Conservation (phyloP, 1,140 invertebrate species). For the Eurosta solidaginis region DNA sequence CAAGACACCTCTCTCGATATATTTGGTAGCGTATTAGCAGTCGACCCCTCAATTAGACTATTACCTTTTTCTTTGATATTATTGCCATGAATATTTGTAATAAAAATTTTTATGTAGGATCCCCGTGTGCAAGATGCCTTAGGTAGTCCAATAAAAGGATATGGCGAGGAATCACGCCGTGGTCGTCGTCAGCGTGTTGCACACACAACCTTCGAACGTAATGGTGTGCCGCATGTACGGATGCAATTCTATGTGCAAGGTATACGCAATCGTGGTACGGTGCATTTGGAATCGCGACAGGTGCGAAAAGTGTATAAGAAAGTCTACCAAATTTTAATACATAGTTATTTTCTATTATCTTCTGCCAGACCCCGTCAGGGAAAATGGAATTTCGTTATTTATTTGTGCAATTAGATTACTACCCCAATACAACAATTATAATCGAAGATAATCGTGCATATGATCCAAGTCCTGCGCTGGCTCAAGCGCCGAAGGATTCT, state of each 20-base stretch:
- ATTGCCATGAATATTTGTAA: not conserved
- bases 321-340: slow-evolving; percentile 9
- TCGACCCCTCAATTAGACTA: too few species aligned
- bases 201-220: slow-evolving; percentile 73
- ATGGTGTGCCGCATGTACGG: slow-evolving; percentile 78
- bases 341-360: not conserved
- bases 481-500: not conserved
- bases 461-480: slow-evolving; percentile 39
- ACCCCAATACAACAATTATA: slow-evolving; percentile 72
- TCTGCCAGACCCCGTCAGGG: slow-evolving; percentile 74
- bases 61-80: not conserved
- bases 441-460: slow-evolving; percentile 73
- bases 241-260: slow-evolving; percentile 92
- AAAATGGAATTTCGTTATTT: slow-evolving; percentile 82
- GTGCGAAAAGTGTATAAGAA: slow-evolving; percentile 63
- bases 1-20: too few species aligned
- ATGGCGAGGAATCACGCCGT: slow-evolving; percentile 80
- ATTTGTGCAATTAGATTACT: slow-evolving; percentile 80
- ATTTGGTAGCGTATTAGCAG: too few species aligned
- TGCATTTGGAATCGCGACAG: slow-evolving; percentile 83
- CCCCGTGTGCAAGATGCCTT: slow-evolving; percentile 73
- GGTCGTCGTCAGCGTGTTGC: slow-evolving; percentile 75
- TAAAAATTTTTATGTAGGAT: slow-evolving; percentile 59
- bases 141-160: slow-evolving; percentile 86
- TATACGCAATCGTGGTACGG: slow-evolving; percentile 75